Conservation (phyloP, 2,113 vertebrate genomes). For the Ictalurus furcatus region DNA sequence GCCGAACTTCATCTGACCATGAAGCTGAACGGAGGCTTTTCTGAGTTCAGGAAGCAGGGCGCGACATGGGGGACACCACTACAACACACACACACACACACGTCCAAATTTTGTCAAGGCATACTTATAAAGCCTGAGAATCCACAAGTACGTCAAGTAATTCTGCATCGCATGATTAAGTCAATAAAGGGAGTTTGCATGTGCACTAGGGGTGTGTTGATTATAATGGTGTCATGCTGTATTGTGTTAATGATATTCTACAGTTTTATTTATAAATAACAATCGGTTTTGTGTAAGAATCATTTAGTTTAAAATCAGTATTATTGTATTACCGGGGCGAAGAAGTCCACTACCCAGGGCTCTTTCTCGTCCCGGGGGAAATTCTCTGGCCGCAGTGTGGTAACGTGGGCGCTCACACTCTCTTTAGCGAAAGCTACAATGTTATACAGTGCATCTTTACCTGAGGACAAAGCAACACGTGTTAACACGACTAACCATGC, state of each 20-base stretch:
- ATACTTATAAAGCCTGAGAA: neutral
- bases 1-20: conserved; percentile 91
- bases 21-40: conserved; percentile 91
- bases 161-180: neutral
- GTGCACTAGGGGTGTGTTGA: neutral
- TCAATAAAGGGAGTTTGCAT: neutral
- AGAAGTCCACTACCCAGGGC: conserved; percentile 98
- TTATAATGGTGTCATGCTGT: neutral
- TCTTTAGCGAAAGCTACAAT: conserved; percentile 94
- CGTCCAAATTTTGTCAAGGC: too few species aligned
- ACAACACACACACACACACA: conserved; percentile 41
- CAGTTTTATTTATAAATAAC: neutral
- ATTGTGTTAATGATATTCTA: neutral
- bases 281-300: neutral
- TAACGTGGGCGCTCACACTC: conserved; percentile 90
- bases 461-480: conserved; percentile 64
- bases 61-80: conserved; percentile 97
- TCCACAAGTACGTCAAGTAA: neutral
- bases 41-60: conserved; percentile 93
- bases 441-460: conserved; percentile 91
- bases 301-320: neutral
- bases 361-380: conserved; percentile 91
- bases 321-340: conserved; percentile 77
- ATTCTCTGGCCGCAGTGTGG: conserved; percentile 90
- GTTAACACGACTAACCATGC: neutral